phyloP scores from a whole-genome alignment of 1,140 invertebrate species.

The Achatina immaculata region DNA sequence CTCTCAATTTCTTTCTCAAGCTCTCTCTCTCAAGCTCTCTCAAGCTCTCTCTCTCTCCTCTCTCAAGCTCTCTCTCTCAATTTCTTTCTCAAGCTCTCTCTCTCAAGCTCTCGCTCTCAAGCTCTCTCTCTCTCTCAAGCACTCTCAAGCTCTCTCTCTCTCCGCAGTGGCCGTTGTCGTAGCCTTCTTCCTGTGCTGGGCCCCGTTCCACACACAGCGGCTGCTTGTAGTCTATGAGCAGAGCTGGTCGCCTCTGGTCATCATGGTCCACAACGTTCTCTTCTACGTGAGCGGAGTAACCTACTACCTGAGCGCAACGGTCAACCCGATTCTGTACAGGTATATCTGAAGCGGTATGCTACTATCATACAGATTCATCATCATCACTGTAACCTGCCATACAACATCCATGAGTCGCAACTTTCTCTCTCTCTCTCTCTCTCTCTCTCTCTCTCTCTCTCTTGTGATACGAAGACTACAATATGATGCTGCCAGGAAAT shows the following conservation, averaged over 20 bases:
- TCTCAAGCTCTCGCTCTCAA: too few species aligned
- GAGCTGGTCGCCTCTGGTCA: conserved; percentile 47
- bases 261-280: conserved; percentile 48
- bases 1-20: too few species aligned
- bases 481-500: too few species aligned
- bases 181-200: conserved; percentile 94
- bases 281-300: conserved; percentile 72
- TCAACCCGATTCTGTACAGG: conserved; percentile 89
- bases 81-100: too few species aligned
- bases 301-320: conserved; percentile 89
- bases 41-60: too few species aligned
- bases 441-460: background rate
- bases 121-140: too few species aligned
- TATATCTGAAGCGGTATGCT: too few species aligned
- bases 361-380: too few species aligned
- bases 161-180: conserved; percentile 93
- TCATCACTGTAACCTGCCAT: background rate
- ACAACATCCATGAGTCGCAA: background rate
- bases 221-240: conserved; percentile 81
- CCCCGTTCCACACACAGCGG: conserved; percentile 92
- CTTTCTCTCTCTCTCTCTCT: background rate
- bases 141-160: too few species aligned
- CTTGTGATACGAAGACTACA: too few species aligned
- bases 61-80: too few species aligned
- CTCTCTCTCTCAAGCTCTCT: too few species aligned